Evolutionary conservation across 2,113 vertebrate genomes (phyloP), one percentile per base, ranked within the genome.

Genomic region (Rallus limicola): DNA sequence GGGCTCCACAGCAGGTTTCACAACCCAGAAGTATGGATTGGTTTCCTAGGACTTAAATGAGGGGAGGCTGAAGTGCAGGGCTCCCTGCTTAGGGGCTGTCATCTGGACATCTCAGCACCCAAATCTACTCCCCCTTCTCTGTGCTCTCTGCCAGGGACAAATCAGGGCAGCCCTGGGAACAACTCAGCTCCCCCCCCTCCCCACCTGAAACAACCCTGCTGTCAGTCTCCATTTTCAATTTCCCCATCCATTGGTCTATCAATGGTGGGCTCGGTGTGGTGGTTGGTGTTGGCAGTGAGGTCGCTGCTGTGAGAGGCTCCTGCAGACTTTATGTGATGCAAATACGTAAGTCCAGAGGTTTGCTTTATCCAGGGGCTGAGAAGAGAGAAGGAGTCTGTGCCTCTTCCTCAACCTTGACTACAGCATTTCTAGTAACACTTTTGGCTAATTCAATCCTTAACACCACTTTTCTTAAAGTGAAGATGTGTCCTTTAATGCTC

Each of bases 1-100:
- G 29, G 60, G 31, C 71, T 68, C 79, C 4, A 3, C 0, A 0
- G 26, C 10, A 10, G 18, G 16, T 31, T 65, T 62, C 2, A 3
- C 12, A 17, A 13, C 25, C 14, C 7, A 38, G n/a, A 24, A 64
- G 11, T 11, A 23, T 0, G 4, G 11, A 16, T 36, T 55, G 14
- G 25, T 31, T 65, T 62, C n/a, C 36, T 40, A 28, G 25, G 36
- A 50, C 5, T 3, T 34, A 65, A 60, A 65, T 0, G 0, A 18
- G n/a, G 10, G 28, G 8, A 26, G 24, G 42, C 24, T 65, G 65
- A n/a, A 53, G 24, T 15, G 31, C 28, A 6, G 34, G 59, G 52
- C 25, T 88, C 31, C 52, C 31, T 52, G 8, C 31, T 34, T 6
- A 1, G 21, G 13, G 18, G 6, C 20, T 50, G 28, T 24, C 11